These are phyloP conservation scores for Andricus grossulariae DNA, from an alignment of 1,140 invertebrate species.

Conservation along the genomic window DNA sequence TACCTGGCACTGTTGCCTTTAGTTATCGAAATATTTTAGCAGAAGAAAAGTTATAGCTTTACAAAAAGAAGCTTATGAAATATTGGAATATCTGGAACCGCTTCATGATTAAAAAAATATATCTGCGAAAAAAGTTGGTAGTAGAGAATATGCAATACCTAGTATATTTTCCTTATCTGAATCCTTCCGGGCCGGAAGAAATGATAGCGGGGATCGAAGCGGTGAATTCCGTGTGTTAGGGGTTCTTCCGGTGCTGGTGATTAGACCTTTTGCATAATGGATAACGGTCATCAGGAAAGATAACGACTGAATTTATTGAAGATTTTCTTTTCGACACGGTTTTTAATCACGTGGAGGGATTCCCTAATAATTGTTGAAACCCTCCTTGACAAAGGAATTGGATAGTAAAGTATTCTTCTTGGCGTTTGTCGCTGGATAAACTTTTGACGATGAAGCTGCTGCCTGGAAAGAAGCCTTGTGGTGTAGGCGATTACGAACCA, in stretches of 20 bases:
- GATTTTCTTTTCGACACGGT: constrained; percentile 20
- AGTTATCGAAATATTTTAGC: neutral
- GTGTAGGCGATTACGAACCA: constrained; percentile 41
- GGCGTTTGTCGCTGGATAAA: neutral
- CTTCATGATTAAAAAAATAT: neutral
- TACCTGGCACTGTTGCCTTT: neutral
- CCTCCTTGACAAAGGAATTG: neutral
- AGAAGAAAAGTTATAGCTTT: neutral
- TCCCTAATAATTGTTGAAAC: no score
- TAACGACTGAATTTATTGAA: constrained; percentile 34
- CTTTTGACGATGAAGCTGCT: neutral
- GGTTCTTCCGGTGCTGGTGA: constrained; percentile 36
- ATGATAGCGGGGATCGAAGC: constrained; percentile 13
- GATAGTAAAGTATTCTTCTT: neutral
- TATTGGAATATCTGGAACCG: neutral
- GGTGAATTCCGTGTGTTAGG: neutral
- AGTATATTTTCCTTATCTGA: constrained; percentile 29
- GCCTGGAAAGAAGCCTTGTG: constrained; percentile 22
- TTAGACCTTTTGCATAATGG: constrained; percentile 48
- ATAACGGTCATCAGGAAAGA: constrained; percentile 43
- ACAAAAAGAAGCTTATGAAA: neutral
- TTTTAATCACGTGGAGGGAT: neutral
- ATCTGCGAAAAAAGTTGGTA: neutral
- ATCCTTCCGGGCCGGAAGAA: constrained; percentile 31
- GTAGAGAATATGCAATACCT: neutral